Conservation (phyloP, 2,113 vertebrate species). For the Mastomys coucha region DNA sequence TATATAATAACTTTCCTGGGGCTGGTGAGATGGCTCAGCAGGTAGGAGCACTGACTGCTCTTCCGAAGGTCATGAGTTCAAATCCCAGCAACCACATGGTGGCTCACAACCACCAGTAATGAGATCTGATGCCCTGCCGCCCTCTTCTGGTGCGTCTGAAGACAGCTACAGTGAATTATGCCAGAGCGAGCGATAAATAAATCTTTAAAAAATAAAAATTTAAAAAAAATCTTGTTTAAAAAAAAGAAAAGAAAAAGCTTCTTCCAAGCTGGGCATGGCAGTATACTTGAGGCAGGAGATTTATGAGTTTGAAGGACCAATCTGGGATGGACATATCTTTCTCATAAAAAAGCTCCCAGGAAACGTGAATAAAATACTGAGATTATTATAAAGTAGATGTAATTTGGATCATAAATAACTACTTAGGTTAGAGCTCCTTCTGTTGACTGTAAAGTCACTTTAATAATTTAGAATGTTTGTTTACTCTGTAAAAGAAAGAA, state of each 20-base stretch:
- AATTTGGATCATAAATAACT: slow-evolving; percentile 50
- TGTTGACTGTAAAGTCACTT: slow-evolving; percentile 69
- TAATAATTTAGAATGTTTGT: slow-evolving; percentile 47
- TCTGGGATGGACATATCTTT: background rate
- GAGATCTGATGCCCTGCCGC: too few relatives aligned
- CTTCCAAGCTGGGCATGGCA: background rate
- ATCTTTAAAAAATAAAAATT: too few relatives aligned
- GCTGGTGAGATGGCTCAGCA: too few relatives aligned
- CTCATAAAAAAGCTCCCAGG: background rate
- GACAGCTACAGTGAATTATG: too few relatives aligned
- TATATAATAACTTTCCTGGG: slow-evolving; percentile 49
- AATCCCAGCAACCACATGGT: too few relatives aligned
- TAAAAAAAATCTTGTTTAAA: too few relatives aligned
- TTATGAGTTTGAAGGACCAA: background rate
- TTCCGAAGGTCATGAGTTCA: too few relatives aligned
- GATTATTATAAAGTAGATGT: background rate
- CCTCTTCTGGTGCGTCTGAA: too few relatives aligned
- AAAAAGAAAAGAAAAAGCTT: too few relatives aligned
- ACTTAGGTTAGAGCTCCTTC: slow-evolving; percentile 77
- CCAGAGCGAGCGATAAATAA: too few relatives aligned
- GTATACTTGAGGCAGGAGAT: background rate
- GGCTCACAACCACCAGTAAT: too few relatives aligned
- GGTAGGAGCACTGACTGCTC: too few relatives aligned
- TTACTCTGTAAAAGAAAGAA: slow-evolving; percentile 56
- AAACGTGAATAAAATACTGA: background rate